Conservation (phyloP, 2,888 invertebrate species). For the Parthenolecanium corni region DNA sequence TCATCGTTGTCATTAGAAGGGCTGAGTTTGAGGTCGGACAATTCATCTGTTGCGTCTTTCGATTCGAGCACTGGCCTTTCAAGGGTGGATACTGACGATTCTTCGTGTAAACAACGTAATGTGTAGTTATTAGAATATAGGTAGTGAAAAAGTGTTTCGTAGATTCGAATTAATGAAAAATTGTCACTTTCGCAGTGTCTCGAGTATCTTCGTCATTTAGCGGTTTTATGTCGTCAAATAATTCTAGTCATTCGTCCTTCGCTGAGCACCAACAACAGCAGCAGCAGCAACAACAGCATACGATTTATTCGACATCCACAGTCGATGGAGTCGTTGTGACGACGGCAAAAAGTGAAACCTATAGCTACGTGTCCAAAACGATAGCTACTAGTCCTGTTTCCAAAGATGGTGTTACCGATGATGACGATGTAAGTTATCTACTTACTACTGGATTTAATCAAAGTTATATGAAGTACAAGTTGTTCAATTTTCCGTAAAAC, state of each 20-base stretch:
- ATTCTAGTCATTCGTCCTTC: slow-evolving; percentile 22
- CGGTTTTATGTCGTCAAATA: slow-evolving; percentile 11
- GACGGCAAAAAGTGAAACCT: slow-evolving; percentile 6
- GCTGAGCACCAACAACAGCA: slow-evolving; percentile 3
- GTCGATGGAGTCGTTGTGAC: slow-evolving; percentile 15
- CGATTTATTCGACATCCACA: not conserved
- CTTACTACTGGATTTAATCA: too few species aligned
- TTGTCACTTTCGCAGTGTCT: not conserved
- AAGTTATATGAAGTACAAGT: too few species aligned
- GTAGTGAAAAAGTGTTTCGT: not conserved
- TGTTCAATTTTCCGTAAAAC: too few species aligned
- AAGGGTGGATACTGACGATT: slow-evolving; percentile 6
- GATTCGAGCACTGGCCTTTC: slow-evolving; percentile 9
- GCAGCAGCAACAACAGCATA: slow-evolving; percentile 12
- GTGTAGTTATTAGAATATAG: not conserved
- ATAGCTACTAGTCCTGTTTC: too few species aligned
- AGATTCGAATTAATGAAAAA: not conserved
- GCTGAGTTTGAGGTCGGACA: slow-evolving; percentile 53
- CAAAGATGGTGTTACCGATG: too few species aligned
- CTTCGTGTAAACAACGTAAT: not conserved
- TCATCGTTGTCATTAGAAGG: slow-evolving; percentile 32
- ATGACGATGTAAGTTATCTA: too few species aligned
- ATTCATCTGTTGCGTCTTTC: slow-evolving; percentile 38
- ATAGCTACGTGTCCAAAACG: not conserved
- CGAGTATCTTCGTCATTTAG: slow-evolving; percentile 19